These are phyloP conservation scores for Capromys pilorides DNA, from an alignment of 2,797 vertebrate genomes.

Conservation along the genomic window DNA sequence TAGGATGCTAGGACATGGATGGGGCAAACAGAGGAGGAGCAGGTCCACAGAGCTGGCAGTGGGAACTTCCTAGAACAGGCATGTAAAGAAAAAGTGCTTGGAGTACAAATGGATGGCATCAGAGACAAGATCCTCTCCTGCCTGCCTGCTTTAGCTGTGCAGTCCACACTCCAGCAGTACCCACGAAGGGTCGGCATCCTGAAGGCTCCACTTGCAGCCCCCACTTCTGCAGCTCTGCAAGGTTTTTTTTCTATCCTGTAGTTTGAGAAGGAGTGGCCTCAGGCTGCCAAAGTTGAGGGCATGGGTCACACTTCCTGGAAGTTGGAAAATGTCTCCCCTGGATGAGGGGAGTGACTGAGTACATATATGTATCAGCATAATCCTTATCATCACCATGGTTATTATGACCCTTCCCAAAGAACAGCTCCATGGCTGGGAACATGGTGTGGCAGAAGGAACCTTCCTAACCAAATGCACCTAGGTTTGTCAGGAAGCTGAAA, in stretches of 20 bases:
- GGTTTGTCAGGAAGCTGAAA: background rate
- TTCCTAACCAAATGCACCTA: background rate
- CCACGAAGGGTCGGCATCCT: background rate
- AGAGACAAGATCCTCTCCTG: background rate
- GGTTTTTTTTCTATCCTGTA: background rate
- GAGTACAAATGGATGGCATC: background rate
- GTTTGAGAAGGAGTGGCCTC: background rate
- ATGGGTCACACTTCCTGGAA: background rate
- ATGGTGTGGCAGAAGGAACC: background rate
- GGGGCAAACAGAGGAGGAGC: background rate
- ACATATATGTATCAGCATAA: background rate
- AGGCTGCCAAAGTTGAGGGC: slow-evolving; percentile 52
- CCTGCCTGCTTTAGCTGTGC: background rate
- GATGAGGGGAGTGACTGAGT: background rate
- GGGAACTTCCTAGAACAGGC: background rate
- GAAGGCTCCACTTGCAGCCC: background rate
- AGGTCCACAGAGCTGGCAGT: background rate
- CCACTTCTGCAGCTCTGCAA: background rate
- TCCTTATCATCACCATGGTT: background rate
- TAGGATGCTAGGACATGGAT: background rate
- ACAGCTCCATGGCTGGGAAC: background rate
- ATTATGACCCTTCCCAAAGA: background rate
- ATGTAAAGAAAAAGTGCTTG: background rate
- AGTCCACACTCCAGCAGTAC: background rate
- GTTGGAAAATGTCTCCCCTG: background rate